These are phyloP conservation scores for Cenopis cana DNA, from an alignment of 2,888 invertebrate species.

Conservation along the genomic window DNA sequence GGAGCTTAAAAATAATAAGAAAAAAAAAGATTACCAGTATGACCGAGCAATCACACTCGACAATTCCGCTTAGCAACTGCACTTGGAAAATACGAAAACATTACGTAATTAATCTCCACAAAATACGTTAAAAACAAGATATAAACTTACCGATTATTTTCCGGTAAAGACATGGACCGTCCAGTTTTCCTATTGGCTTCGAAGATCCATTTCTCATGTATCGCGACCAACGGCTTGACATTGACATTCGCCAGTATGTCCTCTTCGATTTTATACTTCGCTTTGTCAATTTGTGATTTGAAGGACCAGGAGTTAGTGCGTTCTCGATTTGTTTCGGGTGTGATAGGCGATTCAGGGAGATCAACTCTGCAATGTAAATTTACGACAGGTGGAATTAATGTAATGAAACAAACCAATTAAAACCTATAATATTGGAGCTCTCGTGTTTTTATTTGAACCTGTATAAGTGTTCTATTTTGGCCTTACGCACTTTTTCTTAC, in stretches of 20 bases:
- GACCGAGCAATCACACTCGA: too few relatives aligned
- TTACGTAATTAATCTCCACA: too few relatives aligned
- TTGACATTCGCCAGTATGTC: conserved; percentile 69
- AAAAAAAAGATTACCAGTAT: too few relatives aligned
- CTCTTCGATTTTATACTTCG: conserved; percentile 61
- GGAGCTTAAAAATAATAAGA: too few relatives aligned
- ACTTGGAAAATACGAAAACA: too few relatives aligned
- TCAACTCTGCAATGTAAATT: conserved; percentile 52
- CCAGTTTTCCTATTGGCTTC: conserved; percentile 74
- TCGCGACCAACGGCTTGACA: conserved; percentile 79
- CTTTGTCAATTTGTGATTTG: conserved; percentile 51
- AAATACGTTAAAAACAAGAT: conserved; percentile 9
- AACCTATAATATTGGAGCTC: too few relatives aligned
- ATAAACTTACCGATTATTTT: conserved; percentile 66
- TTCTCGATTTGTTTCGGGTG: conserved; percentile 55
- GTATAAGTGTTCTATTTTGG: background rate
- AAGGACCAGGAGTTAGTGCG: conserved; percentile 61
- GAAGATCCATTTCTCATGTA: conserved; percentile 80
- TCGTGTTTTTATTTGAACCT: too few relatives aligned
- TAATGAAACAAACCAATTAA: too few relatives aligned
- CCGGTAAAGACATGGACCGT: conserved; percentile 74
- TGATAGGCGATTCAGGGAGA: conserved; percentile 58
- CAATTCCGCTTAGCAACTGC: too few relatives aligned
- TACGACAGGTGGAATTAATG: background rate
- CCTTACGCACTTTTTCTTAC: background rate